Percentiles rank a stretch among this genome's conserved stretches.
Evolutionary conservation across 1,140 invertebrate species (phyloP).

Genomic region (Drosophila arizonae): DNA sequence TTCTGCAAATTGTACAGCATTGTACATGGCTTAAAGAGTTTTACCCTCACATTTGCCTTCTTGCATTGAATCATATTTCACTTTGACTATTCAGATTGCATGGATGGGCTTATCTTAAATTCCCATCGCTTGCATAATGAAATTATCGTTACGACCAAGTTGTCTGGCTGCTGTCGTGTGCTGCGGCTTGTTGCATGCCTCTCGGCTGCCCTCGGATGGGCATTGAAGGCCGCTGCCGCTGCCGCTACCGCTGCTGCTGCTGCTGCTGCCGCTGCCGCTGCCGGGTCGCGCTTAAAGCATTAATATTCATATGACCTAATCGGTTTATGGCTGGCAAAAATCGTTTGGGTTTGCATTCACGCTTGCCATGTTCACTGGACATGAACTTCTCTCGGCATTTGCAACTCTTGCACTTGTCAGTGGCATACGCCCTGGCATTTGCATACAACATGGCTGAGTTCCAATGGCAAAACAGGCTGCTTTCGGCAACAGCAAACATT

Average conservation of each 20-base stretch:
- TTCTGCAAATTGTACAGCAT: not conserved
- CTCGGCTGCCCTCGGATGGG: not conserved
- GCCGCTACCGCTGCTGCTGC: no score
- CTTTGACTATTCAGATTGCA: not conserved
- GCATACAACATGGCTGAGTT: constrained; percentile 44
- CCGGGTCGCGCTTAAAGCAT: constrained; percentile 45
- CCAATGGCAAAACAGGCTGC: constrained; percentile 2
- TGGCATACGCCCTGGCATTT: constrained; percentile 46
- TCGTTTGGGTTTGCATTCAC: constrained; percentile 55
- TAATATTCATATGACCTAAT: constrained; percentile 77
- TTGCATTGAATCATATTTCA: not conserved
- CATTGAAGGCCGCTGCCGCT: constrained; percentile 2
- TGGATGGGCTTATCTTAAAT: constrained; percentile 7
- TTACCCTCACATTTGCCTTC: not conserved
- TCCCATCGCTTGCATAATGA: constrained; percentile 30
- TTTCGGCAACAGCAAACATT: not conserved
- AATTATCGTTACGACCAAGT: constrained; percentile 29
- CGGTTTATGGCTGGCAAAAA: constrained; percentile 68
- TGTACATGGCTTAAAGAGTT: not conserved
- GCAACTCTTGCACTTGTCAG: not conserved
- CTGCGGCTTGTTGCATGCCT: constrained; percentile 60
- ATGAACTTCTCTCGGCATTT: constrained; percentile 49
- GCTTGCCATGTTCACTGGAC: constrained; percentile 59
- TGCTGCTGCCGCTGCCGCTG: no score
- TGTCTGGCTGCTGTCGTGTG: not conserved